Percentiles rank a stretch among this genome's conserved stretches.
Evolutionary conservation across 1,140 invertebrate species (phyloP).

Genomic region (Pomphorhynchus laevis): DNA sequence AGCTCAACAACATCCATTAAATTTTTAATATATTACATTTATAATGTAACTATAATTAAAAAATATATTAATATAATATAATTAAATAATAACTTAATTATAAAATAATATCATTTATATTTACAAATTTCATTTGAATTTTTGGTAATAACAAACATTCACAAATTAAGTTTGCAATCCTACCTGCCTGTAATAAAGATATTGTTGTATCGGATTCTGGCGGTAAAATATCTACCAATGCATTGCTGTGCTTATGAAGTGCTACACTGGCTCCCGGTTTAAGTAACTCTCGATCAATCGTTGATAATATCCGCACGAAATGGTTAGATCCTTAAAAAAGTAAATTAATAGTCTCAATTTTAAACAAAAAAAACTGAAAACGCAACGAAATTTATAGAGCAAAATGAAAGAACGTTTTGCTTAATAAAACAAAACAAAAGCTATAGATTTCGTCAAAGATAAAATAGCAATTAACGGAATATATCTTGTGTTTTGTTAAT

Average conservation of each 20-base stretch:
- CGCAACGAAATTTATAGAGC: neutral
- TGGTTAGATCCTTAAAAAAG: conserved; percentile 43
- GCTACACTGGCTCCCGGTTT: conserved; percentile 80
- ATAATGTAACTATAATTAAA: too few species aligned
- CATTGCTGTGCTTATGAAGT: conserved; percentile 84
- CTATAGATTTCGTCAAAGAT: too few species aligned
- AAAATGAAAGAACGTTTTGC: too few species aligned
- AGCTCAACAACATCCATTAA: too few species aligned
- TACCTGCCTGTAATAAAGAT: conserved; percentile 62
- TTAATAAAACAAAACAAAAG: too few species aligned
- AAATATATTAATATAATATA: conserved; percentile 3
- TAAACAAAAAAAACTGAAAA: neutral
- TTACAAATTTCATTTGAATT: neutral
- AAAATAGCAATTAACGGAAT: too few species aligned
- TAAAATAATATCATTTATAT: neutral
- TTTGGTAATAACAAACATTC: neutral
- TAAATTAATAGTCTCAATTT: neutral
- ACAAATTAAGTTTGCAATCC: conserved; percentile 4
- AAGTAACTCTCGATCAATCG: conserved; percentile 64
- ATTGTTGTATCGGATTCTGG: conserved; percentile 88
- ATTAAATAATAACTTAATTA: too few species aligned
- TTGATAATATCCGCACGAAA: conserved; percentile 67
- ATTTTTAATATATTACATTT: too few species aligned
- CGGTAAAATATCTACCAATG: conserved; percentile 69
- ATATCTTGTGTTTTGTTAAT: too few species aligned